phyloP scores from a whole-genome alignment of 2,888 invertebrate species.

The Eristalinus aeneus region DNA sequence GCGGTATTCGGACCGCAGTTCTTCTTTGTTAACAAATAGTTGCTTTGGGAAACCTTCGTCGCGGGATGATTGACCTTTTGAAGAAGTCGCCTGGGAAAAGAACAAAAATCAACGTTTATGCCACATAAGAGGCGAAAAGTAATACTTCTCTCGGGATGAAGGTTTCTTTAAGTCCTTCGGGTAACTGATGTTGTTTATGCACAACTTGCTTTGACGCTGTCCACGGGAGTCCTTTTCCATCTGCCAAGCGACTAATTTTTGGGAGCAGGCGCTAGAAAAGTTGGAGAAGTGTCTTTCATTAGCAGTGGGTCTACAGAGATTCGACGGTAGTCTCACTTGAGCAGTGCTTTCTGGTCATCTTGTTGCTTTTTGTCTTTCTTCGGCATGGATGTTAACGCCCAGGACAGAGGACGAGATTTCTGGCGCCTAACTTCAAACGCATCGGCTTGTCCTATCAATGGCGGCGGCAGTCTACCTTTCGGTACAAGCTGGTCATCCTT shows the following conservation, averaged over 20 bases:
- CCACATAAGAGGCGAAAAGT: no score
- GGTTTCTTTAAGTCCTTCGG: background rate
- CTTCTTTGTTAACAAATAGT: slow-evolving; percentile 72
- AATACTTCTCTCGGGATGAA: background rate
- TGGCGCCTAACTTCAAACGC: slow-evolving; percentile 28
- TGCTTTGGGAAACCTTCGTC: background rate
- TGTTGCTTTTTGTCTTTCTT: slow-evolving; percentile 74
- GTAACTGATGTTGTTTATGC: background rate
- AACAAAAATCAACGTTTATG: background rate
- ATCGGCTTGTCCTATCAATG: background rate
- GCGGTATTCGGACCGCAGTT: slow-evolving; percentile 77
- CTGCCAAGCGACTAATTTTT: slow-evolving; percentile 82
- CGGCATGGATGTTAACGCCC: slow-evolving; percentile 84
- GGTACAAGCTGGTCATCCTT: slow-evolving; percentile 83
- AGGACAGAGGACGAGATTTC: slow-evolving; percentile 83
- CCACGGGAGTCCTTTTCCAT: slow-evolving; percentile 59
- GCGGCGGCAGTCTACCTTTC: slow-evolving; percentile 80
- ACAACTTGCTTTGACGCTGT: background rate
- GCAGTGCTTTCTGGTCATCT: slow-evolving; percentile 83
- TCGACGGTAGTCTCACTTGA: slow-evolving; percentile 80
- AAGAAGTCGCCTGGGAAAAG: background rate
- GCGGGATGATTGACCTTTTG: background rate
- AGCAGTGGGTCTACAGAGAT: background rate
- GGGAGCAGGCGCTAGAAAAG: slow-evolving; percentile 84
- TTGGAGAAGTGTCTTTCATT: background rate